Percentiles rank a stretch among this genome's conserved stretches.
These are phyloP conservation scores for Hypselothyrea guttata DNA, from an alignment of 2,888 invertebrate genomes.

Conservation along the genomic window DNA sequence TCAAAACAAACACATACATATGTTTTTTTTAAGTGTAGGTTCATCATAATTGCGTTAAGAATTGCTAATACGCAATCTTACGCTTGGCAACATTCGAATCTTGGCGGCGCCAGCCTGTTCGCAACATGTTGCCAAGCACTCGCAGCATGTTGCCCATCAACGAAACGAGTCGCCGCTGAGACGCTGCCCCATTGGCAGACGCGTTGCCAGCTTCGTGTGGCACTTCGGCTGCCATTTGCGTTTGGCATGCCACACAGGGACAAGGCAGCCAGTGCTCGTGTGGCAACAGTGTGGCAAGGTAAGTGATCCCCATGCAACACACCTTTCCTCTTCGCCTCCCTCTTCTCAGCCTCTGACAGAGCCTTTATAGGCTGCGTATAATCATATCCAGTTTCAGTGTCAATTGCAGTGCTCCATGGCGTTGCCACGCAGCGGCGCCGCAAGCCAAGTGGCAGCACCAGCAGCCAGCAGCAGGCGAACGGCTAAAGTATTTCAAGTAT, in stretches of 20 bases:
- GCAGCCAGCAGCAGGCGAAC: conserved; percentile 4
- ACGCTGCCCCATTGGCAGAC: conserved; percentile 59
- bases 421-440: conserved; percentile 15
- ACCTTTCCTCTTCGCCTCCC: background rate
- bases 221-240: too few relatives aligned
- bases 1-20: too few relatives aligned
- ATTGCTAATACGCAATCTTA: conserved; percentile 57
- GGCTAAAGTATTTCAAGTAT: conserved; percentile 52
- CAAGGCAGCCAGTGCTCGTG: conserved; percentile 52
- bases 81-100: conserved; percentile 21
- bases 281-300: conserved; percentile 38
- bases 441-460: conserved; percentile 4
- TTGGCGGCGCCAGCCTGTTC: conserved; percentile 20
- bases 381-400: conserved; percentile 43
- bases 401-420: conserved; percentile 41
- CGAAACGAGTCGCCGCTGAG: background rate
- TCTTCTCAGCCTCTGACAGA: background rate
- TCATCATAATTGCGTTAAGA: conserved; percentile 62
- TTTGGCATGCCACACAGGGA: too few relatives aligned
- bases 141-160: conserved; percentile 21
- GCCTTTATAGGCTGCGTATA: conserved; percentile 4
- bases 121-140: conserved; percentile 42
- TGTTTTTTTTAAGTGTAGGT: too few relatives aligned
- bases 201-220: conserved; percentile 11
- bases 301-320: conserved; percentile 22